Evolutionary conservation across 2,113 vertebrate species (phyloP), one percentile per base, ranked within the genome.

Genomic region (Chionis minor): DNA sequence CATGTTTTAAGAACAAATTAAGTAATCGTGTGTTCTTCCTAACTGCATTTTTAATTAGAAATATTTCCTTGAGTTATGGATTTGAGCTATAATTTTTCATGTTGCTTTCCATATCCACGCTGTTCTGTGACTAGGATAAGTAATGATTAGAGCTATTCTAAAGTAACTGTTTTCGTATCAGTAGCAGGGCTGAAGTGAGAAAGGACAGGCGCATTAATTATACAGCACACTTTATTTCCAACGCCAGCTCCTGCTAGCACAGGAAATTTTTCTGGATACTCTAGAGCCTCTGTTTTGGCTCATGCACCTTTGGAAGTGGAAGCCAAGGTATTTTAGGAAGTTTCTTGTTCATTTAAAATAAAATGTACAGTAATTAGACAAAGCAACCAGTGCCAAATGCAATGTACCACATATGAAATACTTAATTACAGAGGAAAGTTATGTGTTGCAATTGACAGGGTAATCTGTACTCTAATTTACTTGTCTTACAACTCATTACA

Each of bases 401-500:
- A 15, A 55, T 45, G 62, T 17, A 58, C 83, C 63, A 72, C 84
- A 74, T 69, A 54, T 79, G 89, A 97, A 96, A 97, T 90, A 95
- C 91, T 98, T 97, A 97, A 97, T 98, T 98, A 98, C 86, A 96
- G 94, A 95, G 79, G 80, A 93, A 96, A 97, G 91, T 96, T 97
- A 96, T 82, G 92, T 97, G 96, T 98, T 98, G 83, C 96, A 96
- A 93, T 81, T 93, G 97, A 97, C 85, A 89, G 94, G 85, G 88
- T 96, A 97, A 97, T 94, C 96, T 79, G 90, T 95, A 96, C 94
- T 97, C 96, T 98, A 98, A 98, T 98, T 98, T 97, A 97, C 97
- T 98, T 98, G 97, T 98, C 96, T 95, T 97, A 97, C 94, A 97
- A 98, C 94, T 98, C 97, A 97, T 98, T 98, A 98, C 88, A 97